Conservation (phyloP, 2,888 invertebrate genomes). For the Agonum fuliginosum region DNA sequence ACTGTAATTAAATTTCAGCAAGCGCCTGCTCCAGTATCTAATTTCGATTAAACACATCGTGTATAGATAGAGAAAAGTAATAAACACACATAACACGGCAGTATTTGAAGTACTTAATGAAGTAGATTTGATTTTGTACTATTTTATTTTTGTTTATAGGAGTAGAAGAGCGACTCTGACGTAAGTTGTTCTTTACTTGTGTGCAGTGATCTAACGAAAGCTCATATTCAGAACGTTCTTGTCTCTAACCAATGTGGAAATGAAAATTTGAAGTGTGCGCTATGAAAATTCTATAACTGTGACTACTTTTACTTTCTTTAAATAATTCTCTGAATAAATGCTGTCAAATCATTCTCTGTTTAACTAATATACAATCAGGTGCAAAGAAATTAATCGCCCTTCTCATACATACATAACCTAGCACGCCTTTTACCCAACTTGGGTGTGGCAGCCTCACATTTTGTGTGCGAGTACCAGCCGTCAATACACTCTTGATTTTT, state of each 20-base stretch:
- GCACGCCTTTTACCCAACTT: too few species aligned
- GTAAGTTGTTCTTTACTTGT: conserved; percentile 60
- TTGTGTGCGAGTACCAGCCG: too few species aligned
- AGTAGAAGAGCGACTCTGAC: conserved; percentile 62
- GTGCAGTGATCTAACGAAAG: conserved; percentile 59
- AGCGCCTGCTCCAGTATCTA: conserved; percentile 51
- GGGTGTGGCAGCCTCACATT: too few species aligned
- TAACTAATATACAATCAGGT: too few species aligned
- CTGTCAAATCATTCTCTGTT: too few species aligned
- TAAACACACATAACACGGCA: conserved; percentile 57
- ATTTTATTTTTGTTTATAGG: conserved; percentile 63
- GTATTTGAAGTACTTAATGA: conserved; percentile 11
- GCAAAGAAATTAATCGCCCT: too few species aligned
- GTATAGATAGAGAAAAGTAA: conserved; percentile 34
- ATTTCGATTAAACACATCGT: conserved; percentile 44
- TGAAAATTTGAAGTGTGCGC: too few species aligned
- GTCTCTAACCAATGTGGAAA: conserved; percentile 45
- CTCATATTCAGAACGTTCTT: conserved; percentile 54
- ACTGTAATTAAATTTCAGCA: conserved; percentile 47
- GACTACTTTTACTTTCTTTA: too few species aligned
- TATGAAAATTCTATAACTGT: background rate
- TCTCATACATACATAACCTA: too few species aligned
- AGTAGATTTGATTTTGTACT: conserved; percentile 54
- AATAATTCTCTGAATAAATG: too few species aligned
- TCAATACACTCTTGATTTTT: too few species aligned